A percentile compares a stretch with the other conserved stretches of the same genome.
phyloP scores from a whole-genome alignment of 2,797 vertebrate genomes.

The Falco biarmicus region DNA sequence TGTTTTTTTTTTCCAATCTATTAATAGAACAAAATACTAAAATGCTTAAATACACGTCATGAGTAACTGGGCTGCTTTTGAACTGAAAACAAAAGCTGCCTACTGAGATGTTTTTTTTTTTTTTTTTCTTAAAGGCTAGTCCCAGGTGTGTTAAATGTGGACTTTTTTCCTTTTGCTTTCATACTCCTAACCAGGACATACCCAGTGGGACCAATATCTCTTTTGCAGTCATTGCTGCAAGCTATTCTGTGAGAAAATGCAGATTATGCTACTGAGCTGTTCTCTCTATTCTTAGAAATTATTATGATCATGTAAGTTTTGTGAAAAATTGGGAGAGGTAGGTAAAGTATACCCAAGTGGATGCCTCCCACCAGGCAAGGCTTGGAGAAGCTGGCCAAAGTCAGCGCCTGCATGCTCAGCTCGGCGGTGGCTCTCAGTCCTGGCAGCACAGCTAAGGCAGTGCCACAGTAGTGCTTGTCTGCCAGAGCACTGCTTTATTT shows the following conservation, averaged over 20 bases:
- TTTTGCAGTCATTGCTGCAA: neutral
- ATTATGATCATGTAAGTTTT: neutral
- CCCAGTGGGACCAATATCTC: neutral
- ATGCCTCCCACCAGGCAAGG: neutral
- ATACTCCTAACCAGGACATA: neutral
- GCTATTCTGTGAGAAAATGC: neutral
- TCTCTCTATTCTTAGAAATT: neutral
- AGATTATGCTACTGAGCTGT: neutral
- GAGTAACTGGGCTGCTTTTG: conserved; percentile 5
- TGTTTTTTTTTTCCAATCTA: neutral
- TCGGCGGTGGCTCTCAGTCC: rapidly evolving
- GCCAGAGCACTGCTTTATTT: conserved; percentile 3
- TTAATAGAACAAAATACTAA: conserved; percentile 45
- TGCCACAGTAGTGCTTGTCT: neutral
- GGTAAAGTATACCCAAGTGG: neutral
- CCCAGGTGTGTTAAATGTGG: neutral
- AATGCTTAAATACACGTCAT: neutral
- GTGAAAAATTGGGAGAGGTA: neutral
- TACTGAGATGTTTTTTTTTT: neutral
- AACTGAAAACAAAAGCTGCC: conserved; percentile 39
- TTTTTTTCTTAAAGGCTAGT: neutral
- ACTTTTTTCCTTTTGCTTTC: neutral
- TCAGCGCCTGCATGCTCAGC: neutral
- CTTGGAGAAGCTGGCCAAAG: neutral
- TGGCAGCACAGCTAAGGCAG: neutral